phyloP scores from a whole-genome alignment of 2,888 invertebrate species.

The Synanthedon tipuliformis region DNA sequence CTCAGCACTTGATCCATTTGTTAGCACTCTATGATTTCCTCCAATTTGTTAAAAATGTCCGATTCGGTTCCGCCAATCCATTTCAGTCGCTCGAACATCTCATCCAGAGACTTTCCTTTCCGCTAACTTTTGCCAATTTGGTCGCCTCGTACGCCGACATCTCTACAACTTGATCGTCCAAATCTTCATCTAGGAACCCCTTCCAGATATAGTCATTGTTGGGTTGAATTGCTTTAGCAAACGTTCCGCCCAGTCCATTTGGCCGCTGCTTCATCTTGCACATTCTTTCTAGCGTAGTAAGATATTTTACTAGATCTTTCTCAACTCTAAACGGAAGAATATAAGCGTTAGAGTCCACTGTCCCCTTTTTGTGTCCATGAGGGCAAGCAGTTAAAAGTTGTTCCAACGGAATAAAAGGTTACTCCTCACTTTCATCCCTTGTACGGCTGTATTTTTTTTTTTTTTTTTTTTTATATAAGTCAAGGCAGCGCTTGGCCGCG shows the following conservation, averaged over 20 bases:
- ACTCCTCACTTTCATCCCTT: conserved; percentile 33
- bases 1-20: conserved; percentile 90
- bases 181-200: conserved; percentile 62
- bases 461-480: no score
- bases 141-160: conserved; percentile 72
- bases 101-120: conserved; percentile 72
- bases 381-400: conserved; percentile 75
- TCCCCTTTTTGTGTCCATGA: conserved; percentile 50
- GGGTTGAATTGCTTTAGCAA: conserved; percentile 93
- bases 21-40: conserved; percentile 97
- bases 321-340: conserved; percentile 72
- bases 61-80: conserved; percentile 96
- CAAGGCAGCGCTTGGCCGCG: no score
- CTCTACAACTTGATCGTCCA: conserved; percentile 31
- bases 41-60: conserved; percentile 96
- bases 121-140: conserved; percentile 72
- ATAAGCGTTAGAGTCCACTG: conserved; percentile 50
- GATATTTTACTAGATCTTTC: conserved; percentile 71
- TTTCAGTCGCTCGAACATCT: conserved; percentile 75
- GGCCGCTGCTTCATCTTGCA: conserved; percentile 61
- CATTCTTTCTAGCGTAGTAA: conserved; percentile 71
- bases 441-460: conserved; percentile 68
- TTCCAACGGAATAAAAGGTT: conserved; percentile 68
- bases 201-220: conserved; percentile 78
- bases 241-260: conserved; percentile 79